These are phyloP conservation scores for Crocodylus rhombifer DNA, from an alignment of 2,797 vertebrate species.

Conservation along the genomic window DNA sequence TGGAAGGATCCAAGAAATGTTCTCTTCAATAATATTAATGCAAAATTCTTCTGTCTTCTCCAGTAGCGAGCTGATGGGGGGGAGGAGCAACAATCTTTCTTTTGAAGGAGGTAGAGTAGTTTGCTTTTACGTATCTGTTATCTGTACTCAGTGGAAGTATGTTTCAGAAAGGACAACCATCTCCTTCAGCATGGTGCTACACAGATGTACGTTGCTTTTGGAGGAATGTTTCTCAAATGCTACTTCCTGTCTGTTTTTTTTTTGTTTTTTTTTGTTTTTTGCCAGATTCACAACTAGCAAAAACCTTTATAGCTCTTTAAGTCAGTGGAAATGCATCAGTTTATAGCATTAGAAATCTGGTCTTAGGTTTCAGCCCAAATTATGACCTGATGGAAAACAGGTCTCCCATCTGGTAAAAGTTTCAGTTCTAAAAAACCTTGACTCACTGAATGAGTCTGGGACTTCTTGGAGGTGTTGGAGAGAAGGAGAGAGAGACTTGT, in stretches of 20 bases:
- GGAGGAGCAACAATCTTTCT: not conserved
- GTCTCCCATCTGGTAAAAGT: no score
- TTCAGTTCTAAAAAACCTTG: no score
- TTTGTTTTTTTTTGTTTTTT: no score
- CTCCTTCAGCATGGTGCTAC: not conserved
- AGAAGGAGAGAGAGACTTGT: no score
- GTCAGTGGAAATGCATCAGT: no score
- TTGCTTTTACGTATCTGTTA: not conserved
- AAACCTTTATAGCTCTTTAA: not conserved
- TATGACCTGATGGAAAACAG: no score
- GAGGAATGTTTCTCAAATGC: not conserved
- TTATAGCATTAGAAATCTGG: no score
- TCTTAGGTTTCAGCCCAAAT: no score
- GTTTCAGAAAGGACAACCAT: not conserved
- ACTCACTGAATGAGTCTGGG: no score
- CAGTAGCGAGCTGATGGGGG: not conserved
- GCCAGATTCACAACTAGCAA: accelerated
- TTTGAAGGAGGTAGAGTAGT: not conserved
- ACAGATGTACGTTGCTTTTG: not conserved
- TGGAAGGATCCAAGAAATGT: not conserved
- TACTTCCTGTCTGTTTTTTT: accelerated
- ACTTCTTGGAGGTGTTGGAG: no score
- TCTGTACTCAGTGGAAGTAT: not conserved
- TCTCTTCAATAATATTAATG: no score
- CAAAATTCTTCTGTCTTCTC: no score